phyloP scores from a whole-genome alignment of 64 coral and sea anemone genomes.

The Dendronephthya gigantea region DNA sequence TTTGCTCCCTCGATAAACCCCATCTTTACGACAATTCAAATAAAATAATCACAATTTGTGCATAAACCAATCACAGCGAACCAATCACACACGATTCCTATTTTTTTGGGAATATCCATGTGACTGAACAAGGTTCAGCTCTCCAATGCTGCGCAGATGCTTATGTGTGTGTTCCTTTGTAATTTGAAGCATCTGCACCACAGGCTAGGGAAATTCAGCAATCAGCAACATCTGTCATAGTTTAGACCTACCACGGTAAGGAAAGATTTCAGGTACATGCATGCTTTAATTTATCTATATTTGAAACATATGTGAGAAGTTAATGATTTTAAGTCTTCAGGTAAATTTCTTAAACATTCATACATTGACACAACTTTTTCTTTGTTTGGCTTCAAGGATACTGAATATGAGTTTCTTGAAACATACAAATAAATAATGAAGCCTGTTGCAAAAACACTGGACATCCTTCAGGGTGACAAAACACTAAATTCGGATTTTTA shows the following conservation, averaged over 20 bases:
- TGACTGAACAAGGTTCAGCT: no score
- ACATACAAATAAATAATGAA: neutral
- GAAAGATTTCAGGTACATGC: neutral
- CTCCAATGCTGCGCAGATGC: no score
- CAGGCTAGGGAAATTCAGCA: neutral
- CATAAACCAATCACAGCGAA: no score
- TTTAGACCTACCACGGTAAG: neutral
- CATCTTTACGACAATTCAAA: no score
- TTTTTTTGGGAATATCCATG: no score
- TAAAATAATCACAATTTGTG: no score
- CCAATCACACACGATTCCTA: no score
- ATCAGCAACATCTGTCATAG: neutral
- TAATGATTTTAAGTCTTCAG: neutral
- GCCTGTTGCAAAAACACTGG: neutral
- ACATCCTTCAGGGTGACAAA: neutral
- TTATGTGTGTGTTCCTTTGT: no score
- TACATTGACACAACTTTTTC: neutral
- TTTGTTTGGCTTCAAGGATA: neutral
- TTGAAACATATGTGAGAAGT: neutral
- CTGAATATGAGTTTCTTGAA: neutral
- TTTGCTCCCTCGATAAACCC: no score
- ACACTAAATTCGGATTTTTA: neutral
- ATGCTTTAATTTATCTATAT: neutral
- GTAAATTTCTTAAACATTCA: neutral
- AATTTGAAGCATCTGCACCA: no score